Evolutionary conservation across 2,888 invertebrate species (phyloP).

Genomic region (Drosophila kanekoi): DNA sequence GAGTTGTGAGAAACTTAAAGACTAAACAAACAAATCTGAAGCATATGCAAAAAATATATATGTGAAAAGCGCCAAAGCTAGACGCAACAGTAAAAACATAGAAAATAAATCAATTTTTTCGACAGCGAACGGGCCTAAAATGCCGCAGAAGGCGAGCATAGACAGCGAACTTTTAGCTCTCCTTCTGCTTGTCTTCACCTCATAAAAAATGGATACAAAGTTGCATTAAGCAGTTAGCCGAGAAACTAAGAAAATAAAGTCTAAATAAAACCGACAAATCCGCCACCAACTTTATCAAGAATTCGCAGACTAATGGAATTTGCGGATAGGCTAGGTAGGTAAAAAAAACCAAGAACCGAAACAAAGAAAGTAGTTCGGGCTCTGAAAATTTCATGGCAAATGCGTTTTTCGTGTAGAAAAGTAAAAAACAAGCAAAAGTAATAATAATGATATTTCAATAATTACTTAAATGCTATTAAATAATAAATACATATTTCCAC

Average conservation of each 20-base stretch:
- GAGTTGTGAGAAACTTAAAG: constrained; percentile 3
- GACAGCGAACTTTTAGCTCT: constrained; percentile 10
- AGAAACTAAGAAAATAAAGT: constrained; percentile 4
- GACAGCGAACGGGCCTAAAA: constrained; percentile 10
- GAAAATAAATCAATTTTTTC: constrained; percentile 26
- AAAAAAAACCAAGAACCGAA: not conserved
- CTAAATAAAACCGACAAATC: constrained; percentile 16
- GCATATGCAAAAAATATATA: constrained; percentile 12
- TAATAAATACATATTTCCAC: constrained; percentile 1
- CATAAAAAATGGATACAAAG: constrained; percentile 27
- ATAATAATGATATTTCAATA: not conserved
- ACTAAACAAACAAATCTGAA: constrained; percentile 14
- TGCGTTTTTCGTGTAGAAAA: constrained; percentile 14
- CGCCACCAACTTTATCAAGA: constrained; percentile 40
- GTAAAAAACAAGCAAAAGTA: not conserved
- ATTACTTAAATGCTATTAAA: not conserved
- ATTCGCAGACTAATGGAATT: constrained; percentile 61
- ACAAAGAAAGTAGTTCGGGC: not conserved
- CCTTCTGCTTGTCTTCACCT: not conserved
- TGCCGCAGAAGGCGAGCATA: not conserved
- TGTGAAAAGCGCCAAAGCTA: not conserved
- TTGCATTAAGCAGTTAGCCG: constrained; percentile 23
- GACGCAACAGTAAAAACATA: not conserved
- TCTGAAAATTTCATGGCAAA: constrained; percentile 2
- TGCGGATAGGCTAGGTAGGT: constrained; percentile 22